These are phyloP conservation scores for Eriosoma lanigerum DNA, from an alignment of 1,140 invertebrate genomes.

Conservation along the genomic window DNA sequence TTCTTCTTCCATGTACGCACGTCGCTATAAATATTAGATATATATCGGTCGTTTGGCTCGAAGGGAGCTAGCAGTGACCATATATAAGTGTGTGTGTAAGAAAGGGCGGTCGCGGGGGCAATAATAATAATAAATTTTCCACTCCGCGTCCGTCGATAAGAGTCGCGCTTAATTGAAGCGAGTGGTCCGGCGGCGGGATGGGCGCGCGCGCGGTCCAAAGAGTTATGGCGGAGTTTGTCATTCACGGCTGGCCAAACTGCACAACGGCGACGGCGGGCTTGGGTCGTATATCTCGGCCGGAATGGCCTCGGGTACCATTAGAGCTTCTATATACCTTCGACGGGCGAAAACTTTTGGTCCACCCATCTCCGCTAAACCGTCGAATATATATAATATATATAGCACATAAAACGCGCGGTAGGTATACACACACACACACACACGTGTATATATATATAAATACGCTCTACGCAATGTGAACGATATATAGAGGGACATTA, in stretches of 20 bases:
- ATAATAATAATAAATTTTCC: constrained; percentile 51
- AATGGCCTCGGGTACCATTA: constrained; percentile 52
- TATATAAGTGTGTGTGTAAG: background rate
- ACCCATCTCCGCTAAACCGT: background rate
- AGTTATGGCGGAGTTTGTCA: constrained; percentile 51
- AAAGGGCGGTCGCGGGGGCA: background rate
- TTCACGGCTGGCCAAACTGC: constrained; percentile 52
- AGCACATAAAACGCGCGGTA: constrained; percentile 28
- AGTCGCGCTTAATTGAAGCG: constrained; percentile 51
- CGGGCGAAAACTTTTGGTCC: constrained; percentile 48
- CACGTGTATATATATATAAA: too few relatives aligned
- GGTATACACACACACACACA: too few relatives aligned
- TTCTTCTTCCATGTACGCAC: constrained; percentile 17
- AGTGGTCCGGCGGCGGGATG: background rate
- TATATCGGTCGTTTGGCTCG: too few relatives aligned
- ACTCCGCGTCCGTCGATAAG: constrained; percentile 45
- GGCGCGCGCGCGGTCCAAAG: constrained; percentile 1
- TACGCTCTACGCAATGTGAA: constrained; percentile 37
- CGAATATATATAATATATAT: background rate
- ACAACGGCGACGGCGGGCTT: constrained; percentile 23
- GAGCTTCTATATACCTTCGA: constrained; percentile 50
- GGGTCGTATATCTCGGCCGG: constrained; percentile 49
- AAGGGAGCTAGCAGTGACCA: background rate
- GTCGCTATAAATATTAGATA: too few relatives aligned
- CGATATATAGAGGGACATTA: constrained; percentile 54